Percentiles rank a stretch among this genome's conserved stretches.
Evolutionary conservation across 2,888 invertebrate species (phyloP).

Genomic region (Platypus cylindrus): DNA sequence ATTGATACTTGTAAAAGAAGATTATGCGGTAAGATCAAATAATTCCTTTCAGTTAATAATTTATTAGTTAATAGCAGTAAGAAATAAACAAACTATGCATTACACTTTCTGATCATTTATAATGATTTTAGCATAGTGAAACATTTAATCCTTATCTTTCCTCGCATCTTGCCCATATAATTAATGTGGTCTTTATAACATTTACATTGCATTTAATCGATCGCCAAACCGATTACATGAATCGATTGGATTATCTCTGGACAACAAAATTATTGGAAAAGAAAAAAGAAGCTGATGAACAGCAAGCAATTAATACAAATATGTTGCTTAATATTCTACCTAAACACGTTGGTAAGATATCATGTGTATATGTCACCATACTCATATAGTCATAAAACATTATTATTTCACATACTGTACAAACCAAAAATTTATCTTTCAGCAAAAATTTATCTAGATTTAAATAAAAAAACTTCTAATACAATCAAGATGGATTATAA

Average conservation of each 20-base stretch:
- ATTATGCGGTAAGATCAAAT: conserved; percentile 30
- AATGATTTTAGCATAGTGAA: conserved; percentile 47
- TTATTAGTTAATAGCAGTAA: too few relatives aligned
- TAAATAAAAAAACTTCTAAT: conserved; percentile 49
- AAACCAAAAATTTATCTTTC: too few relatives aligned
- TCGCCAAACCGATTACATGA: conserved; percentile 79
- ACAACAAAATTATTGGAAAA: conserved; percentile 65
- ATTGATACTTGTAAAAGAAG: conserved; percentile 45
- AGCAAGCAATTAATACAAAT: conserved; percentile 76
- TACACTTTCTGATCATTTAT: too few relatives aligned
- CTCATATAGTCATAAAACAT: too few relatives aligned
- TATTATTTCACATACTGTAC: too few relatives aligned
- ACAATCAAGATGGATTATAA: too few relatives aligned
- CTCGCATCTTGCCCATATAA: conserved; percentile 57
- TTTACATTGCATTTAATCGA: conserved; percentile 73
- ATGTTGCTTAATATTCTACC: conserved; percentile 87
- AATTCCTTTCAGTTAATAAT: neutral
- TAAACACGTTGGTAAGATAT: conserved; percentile 67
- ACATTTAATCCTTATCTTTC: conserved; percentile 59
- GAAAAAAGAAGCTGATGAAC: conserved; percentile 74
- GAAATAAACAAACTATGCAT: too few relatives aligned
- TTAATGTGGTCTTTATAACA: conserved; percentile 60
- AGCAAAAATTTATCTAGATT: conserved; percentile 69
- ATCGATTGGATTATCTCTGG: conserved; percentile 71
- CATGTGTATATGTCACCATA: neutral